Conservation (phyloP, 2,113 vertebrate species). For the Brachyhypopomus gauderio region DNA sequence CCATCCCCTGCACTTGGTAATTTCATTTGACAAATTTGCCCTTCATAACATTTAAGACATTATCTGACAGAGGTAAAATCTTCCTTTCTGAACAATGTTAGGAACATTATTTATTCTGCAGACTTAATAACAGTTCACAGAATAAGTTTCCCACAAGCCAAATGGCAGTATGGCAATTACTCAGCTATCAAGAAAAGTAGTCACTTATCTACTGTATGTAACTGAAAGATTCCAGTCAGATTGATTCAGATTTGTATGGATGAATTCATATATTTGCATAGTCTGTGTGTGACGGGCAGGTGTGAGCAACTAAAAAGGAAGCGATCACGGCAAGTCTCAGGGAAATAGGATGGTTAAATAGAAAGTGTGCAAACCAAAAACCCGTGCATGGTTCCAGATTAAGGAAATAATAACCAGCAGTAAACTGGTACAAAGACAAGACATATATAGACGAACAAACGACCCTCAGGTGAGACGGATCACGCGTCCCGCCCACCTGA, state of each 20-base stretch:
- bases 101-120: constrained; percentile 5
- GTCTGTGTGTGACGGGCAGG: too few relatives aligned
- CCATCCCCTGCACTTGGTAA: neutral
- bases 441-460: too few relatives aligned
- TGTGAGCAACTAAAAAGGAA: too few relatives aligned
- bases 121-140: constrained; percentile 12
- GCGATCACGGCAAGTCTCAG: too few relatives aligned
- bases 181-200: neutral
- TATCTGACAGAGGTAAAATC: constrained; percentile 7
- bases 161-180: neutral
- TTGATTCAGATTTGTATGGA: neutral
- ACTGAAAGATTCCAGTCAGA: neutral
- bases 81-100: constrained; percentile 11
- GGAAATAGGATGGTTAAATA: too few relatives aligned
- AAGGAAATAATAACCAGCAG: too few relatives aligned
- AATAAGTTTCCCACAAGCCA: neutral
- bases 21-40: neutral
- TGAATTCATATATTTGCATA: neutral
- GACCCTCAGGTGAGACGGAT: too few relatives aligned
- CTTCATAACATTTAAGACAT: neutral
- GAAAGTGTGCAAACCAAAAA: too few relatives aligned
- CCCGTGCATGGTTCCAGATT: too few relatives aligned
- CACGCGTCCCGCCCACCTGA: too few relatives aligned
- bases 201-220: neutral
- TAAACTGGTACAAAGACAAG: too few relatives aligned